Evolutionary conservation across 64 coral and sea anemone species (phyloP), one percentile per base, ranked within the genome.

Genomic region (Actinia equina): DNA sequence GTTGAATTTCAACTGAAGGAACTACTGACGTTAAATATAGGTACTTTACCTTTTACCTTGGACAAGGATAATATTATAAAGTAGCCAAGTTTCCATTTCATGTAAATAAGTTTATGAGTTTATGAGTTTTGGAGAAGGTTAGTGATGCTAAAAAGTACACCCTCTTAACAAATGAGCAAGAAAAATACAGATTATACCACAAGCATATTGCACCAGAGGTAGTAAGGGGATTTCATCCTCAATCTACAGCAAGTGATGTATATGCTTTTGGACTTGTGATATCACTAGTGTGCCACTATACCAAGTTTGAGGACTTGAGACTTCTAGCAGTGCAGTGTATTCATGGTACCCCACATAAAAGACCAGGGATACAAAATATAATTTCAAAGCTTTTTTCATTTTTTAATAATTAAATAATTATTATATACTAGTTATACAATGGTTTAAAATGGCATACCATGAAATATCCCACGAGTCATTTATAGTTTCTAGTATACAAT

Each of bases 251-350:
- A 42, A 44, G 59, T 46, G 30, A 86, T 70, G 43, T 86, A 23
- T 86, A 86, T 86, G 85, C 85, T 19, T 71, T 71, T 63, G 85
- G 63, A 12, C 61, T 56, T 17, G 41, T 86, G 13, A 86, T 86
- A 22, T 86, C 61, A 42, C 22, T 86, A 18, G 41, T 86, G 7
- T 86, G 85, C 51, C 64, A 86, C 22, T 86, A 86, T 56, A 55
- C 56, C 26, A 23, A 84, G 9, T 84, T 6, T 84, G 57, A 84
- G 57, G 53, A 84, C 20, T 58, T 84, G 7, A 10, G 27, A 2
- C 6, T 5, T 12, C 22, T 84, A 84, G 82, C 46, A 14, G 82
- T 84, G 17, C 14, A 20, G 17, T 53, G 82, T 14, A 84, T 84
- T 27, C 82, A 84, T 51, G 82, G 82, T 23, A 84, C 82, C 55